phyloP scores from a whole-genome alignment of 2,888 invertebrate species.

The Thysanoteuthis rhombus region DNA sequence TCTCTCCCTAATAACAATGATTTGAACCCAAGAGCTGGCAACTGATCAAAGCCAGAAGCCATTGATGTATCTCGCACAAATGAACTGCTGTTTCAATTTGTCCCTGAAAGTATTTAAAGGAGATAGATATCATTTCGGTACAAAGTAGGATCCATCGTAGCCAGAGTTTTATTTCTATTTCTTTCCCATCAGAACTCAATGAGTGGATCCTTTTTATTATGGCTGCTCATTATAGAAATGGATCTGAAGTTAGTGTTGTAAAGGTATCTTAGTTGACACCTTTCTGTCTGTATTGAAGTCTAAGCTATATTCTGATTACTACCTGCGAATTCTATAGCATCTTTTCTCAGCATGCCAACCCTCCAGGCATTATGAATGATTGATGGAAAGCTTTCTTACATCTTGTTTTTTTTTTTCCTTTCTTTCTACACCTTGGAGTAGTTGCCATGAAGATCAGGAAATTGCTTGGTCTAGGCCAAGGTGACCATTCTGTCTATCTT shows the following conservation, averaged over 20 bases:
- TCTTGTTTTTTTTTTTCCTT: not conserved
- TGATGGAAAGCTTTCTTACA: not conserved
- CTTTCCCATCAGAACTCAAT: not conserved
- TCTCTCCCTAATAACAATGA: too few relatives aligned
- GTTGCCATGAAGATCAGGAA: not conserved
- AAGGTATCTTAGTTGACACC: not conserved
- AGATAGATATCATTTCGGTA: not conserved
- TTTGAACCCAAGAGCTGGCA: too few relatives aligned
- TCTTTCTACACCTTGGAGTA: too few relatives aligned
- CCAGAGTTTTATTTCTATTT: not conserved
- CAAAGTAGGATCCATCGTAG: not conserved
- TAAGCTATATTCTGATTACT: not conserved
- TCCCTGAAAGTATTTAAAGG: not conserved
- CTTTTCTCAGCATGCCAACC: not conserved
- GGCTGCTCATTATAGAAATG: not conserved
- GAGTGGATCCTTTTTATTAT: not conserved
- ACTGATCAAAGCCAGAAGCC: too few relatives aligned
- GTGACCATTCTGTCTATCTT: not conserved
- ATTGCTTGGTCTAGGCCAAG: not conserved
- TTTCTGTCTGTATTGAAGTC: not conserved
- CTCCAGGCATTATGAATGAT: not conserved
- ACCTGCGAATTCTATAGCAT: not conserved
- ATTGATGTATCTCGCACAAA: not conserved
- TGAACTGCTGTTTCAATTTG: not conserved
- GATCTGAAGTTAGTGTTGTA: not conserved